Conservation (phyloP, 2,113 vertebrate species). For the Tachuris rubrigastra region DNA sequence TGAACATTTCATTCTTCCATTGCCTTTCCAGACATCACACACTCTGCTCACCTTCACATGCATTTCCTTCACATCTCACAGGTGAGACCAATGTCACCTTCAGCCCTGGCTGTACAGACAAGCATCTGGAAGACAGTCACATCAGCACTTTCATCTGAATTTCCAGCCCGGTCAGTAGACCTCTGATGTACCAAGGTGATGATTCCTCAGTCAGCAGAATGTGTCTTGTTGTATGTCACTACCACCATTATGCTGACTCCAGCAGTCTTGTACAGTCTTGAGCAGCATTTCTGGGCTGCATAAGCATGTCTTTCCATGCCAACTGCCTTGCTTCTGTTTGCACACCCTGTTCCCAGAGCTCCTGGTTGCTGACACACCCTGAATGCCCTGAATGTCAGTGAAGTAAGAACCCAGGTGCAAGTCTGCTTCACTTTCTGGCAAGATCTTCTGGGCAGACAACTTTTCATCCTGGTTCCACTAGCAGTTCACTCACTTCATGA, state of each 20-base stretch:
- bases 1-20: background rate
- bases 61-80: background rate
- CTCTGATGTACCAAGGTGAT: background rate
- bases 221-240: background rate
- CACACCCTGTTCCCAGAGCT: slow-evolving; percentile 35
- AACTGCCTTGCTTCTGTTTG: background rate
- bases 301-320: background rate
- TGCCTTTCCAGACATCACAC: background rate
- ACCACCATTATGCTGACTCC: background rate
- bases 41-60: background rate
- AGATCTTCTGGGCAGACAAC: background rate
- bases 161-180: background rate
- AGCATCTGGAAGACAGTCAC: background rate
- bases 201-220: background rate
- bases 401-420: slow-evolving; percentile 2
- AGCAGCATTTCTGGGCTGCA: background rate
- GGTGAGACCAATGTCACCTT: background rate
- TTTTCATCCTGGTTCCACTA: background rate
- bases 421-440: background rate
- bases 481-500: background rate
- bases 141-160: background rate
- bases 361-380: background rate
- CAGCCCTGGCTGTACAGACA: background rate
- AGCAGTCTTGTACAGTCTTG: background rate
- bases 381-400: background rate